Conservation (phyloP, 2,888 invertebrate genomes). For the Endotricha flammealis region DNA sequence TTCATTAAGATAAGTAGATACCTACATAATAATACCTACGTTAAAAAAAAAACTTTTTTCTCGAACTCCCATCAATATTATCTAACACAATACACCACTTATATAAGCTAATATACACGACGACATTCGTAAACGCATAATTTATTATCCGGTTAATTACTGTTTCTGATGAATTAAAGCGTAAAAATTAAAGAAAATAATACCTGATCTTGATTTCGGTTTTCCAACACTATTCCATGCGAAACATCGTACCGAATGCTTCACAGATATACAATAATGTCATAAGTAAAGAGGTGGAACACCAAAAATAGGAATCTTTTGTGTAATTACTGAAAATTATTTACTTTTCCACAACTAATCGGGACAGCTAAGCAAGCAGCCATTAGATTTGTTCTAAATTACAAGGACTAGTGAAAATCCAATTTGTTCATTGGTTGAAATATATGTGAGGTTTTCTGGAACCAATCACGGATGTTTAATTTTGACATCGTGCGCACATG, state of each 20-base stretch:
- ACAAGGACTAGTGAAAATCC: conserved; percentile 22
- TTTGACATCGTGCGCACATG: conserved; percentile 6
- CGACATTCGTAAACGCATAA: not conserved
- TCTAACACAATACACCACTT: no score
- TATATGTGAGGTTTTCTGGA: no score
- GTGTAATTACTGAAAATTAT: conserved; percentile 21
- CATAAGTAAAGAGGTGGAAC: conserved; percentile 4
- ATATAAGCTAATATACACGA: no score
- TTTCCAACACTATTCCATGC: not conserved
- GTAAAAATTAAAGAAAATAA: not conserved
- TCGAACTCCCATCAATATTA: no score
- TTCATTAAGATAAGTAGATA: no score
- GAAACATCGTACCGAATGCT: not conserved
- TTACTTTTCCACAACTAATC: conserved; percentile 40
- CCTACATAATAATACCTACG: no score
- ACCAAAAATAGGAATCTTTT: conserved; percentile 15
- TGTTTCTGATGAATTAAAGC: not conserved
- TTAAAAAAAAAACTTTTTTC: no score
- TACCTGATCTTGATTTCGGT: not conserved
- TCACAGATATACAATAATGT: not conserved
- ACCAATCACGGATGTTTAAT: not conserved
- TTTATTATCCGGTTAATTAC: not conserved
- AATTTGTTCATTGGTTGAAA: conserved; percentile 18
- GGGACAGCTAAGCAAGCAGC: conserved; percentile 30
- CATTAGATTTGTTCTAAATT: conserved; percentile 35